Evolutionary conservation across 2,888 invertebrate species (phyloP).

Genomic region (Cremastobaeus sp.): DNA sequence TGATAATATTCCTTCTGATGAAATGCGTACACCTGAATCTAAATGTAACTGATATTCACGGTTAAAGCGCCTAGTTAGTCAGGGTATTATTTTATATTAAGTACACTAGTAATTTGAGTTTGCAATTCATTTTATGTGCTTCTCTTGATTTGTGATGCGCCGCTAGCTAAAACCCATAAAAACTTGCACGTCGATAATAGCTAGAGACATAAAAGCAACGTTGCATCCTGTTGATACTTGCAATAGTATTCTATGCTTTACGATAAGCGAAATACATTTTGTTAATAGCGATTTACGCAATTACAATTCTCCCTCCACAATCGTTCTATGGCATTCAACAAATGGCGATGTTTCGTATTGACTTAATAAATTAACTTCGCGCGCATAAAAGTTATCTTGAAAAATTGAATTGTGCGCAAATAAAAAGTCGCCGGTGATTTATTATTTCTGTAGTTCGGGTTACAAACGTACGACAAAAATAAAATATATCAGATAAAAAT

Average conservation of each 20-base stretch:
- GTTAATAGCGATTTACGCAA: conserved; percentile 48
- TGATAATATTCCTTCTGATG: background rate
- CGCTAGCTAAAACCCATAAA: conserved; percentile 52
- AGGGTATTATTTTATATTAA: conserved; percentile 38
- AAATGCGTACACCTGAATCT: conserved; percentile 15
- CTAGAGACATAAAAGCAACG: conserved; percentile 49
- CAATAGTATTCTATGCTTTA: conserved; percentile 49
- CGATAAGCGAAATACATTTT: conserved; percentile 54
- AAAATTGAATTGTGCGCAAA: conserved; percentile 3
- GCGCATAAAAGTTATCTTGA: conserved; percentile 27
- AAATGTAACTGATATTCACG: conserved; percentile 11
- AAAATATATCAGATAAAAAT: conserved; percentile 9
- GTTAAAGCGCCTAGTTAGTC: conserved; percentile 12
- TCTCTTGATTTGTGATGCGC: conserved; percentile 25
- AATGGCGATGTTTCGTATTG: conserved; percentile 25
- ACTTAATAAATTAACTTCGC: conserved; percentile 18
- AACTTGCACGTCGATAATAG: conserved; percentile 48
- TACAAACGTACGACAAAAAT: too few relatives aligned
- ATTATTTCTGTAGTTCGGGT: too few relatives aligned
- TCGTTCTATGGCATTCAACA: conserved; percentile 36
- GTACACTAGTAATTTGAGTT: conserved; percentile 22
- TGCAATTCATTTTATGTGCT: conserved; percentile 46
- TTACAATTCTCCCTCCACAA: conserved; percentile 32
- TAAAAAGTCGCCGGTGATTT: background rate
- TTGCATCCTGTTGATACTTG: conserved; percentile 46